phyloP scores from a whole-genome alignment of 2,888 invertebrate genomes.

The Pachycephus smyrnensis region DNA sequence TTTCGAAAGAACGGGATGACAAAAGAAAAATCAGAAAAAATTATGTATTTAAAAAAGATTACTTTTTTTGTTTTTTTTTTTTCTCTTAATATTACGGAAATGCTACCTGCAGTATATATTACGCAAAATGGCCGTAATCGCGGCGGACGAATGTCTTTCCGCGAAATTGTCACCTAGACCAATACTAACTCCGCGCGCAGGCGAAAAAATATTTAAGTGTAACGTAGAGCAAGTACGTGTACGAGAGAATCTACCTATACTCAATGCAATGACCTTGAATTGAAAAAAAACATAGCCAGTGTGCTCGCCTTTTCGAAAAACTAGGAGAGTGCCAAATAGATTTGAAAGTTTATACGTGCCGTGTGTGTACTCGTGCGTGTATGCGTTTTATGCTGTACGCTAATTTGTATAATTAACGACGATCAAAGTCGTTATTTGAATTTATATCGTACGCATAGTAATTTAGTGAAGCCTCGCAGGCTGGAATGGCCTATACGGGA shows the following conservation, averaged over 20 bases:
- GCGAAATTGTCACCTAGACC: constrained; percentile 35
- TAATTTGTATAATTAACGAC: neutral
- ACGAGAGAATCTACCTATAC: constrained; percentile 32
- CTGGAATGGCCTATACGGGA: neutral
- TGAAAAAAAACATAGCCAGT: constrained; percentile 59
- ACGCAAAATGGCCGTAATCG: neutral
- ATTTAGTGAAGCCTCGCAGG: neutral
- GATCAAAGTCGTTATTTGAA: neutral
- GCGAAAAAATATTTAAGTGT: constrained; percentile 14
- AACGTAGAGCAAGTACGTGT: constrained; percentile 27
- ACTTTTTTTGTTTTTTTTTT: too few relatives aligned
- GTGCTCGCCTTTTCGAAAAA: constrained; percentile 58
- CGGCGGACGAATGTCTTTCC: neutral
- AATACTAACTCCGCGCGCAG: constrained; percentile 24
- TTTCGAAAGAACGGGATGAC: neutral
- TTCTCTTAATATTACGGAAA: neutral
- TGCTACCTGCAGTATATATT: neutral
- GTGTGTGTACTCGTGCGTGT: constrained; percentile 13
- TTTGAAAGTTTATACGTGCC: constrained; percentile 57
- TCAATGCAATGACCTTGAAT: constrained; percentile 65
- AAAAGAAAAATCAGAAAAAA: neutral
- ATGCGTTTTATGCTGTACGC: constrained; percentile 14
- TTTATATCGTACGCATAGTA: neutral
- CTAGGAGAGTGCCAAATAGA: constrained; percentile 60
- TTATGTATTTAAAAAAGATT: neutral